Conservation (phyloP, 53 echinoderm and acorn worm species). For the Holothuria leucospilota region DNA sequence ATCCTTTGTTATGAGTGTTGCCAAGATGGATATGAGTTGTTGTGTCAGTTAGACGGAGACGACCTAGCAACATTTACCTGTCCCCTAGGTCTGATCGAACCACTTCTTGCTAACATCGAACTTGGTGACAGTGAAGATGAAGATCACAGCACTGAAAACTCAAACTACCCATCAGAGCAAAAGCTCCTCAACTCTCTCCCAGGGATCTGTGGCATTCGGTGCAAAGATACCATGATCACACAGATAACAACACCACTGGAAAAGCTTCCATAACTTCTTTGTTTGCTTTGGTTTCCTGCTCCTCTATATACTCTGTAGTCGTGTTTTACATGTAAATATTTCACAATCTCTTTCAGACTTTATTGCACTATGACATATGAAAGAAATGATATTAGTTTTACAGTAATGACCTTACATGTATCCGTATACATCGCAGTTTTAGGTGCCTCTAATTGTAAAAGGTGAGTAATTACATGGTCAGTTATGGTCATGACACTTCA, state of each 20-base stretch:
- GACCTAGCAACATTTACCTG: background rate
- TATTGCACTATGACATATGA: no score
- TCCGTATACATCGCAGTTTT: no score
- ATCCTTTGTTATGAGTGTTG: background rate
- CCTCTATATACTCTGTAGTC: no score
- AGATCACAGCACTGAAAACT: background rate
- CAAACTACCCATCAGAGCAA: background rate
- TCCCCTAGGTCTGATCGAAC: background rate
- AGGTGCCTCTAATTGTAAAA: no score
- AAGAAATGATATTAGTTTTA: no score
- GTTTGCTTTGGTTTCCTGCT: no score
- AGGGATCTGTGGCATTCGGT: background rate
- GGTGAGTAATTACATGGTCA: no score
- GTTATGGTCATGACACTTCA: no score
- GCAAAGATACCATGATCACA: background rate
- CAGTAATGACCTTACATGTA: no score
- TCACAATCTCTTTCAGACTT: no score
- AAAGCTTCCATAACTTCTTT: constrained; percentile 1
- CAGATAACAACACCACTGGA: background rate
- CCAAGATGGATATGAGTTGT: background rate
- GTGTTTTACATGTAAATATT: no score
- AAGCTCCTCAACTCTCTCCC: background rate
- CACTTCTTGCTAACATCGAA: background rate
- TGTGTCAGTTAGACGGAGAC: background rate
- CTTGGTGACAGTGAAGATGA: background rate